These are phyloP conservation scores for Trachymyrmex cornetzi DNA, from an alignment of 1,140 invertebrate genomes.

Conservation along the genomic window DNA sequence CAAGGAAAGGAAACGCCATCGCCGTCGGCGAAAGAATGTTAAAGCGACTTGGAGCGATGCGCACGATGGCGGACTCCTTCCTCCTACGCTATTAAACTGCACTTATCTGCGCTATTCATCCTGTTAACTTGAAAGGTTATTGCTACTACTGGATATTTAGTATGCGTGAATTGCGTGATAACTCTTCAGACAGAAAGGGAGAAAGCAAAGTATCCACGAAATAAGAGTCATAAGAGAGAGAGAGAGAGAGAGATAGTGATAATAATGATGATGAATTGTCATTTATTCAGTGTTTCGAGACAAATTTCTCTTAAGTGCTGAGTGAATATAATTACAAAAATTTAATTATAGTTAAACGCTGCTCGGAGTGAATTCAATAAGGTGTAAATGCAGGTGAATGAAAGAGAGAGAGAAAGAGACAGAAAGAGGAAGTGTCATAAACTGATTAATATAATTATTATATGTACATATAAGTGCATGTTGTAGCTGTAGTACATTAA, in stretches of 20 bases:
- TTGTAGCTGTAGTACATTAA: background rate
- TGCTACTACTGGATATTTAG: conserved; percentile 3
- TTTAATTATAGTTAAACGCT: no score
- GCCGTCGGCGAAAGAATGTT: conserved; percentile 55
- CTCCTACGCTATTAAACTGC: conserved; percentile 37
- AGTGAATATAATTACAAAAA: no score
- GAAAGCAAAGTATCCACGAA: background rate
- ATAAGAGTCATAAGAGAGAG: conserved; percentile 7
- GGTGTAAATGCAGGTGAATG: no score
- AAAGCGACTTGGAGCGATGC: conserved; percentile 22
- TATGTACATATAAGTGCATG: background rate
- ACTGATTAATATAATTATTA: background rate
- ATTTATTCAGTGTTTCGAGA: no score
- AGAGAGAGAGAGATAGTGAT: no score
- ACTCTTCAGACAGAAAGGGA: background rate
- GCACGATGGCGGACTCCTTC: conserved; percentile 8
- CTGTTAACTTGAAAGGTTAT: conserved; percentile 46
- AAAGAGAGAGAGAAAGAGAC: no score
- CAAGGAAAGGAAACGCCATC: conserved; percentile 59
- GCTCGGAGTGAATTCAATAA: no score
- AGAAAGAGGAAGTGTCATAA: background rate
- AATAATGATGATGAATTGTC: no score
- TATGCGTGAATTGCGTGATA: conserved; percentile 19
- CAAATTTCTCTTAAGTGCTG: no score
- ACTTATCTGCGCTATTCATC: conserved; percentile 39